Conservation (phyloP, 2,888 invertebrate genomes). For the Coenonympha glycerion region DNA sequence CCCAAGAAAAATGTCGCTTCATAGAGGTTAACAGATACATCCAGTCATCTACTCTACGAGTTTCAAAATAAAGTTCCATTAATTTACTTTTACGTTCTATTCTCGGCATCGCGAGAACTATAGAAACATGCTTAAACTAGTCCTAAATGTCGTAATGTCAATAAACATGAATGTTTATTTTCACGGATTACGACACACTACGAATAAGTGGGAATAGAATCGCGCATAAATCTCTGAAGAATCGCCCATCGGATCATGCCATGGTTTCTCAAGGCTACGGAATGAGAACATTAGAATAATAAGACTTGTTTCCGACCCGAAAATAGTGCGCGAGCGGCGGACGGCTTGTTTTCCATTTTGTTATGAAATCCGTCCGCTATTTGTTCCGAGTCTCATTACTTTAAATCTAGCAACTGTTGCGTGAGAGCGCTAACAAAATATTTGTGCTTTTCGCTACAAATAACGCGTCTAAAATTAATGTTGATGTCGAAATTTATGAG, state of each 20-base stretch:
- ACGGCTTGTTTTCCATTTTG: slow-evolving; percentile 26
- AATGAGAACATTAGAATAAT: slow-evolving; percentile 54
- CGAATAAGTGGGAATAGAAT: slow-evolving; percentile 44
- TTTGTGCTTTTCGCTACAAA: not conserved
- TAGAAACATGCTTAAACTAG: slow-evolving; percentile 46
- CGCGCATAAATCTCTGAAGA: slow-evolving; percentile 60
- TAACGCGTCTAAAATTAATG: not conserved
- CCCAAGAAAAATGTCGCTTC: too few relatives aligned
- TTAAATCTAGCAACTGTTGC: not conserved
- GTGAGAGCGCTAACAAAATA: not conserved
- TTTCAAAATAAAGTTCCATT: slow-evolving; percentile 66
- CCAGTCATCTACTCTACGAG: slow-evolving; percentile 33
- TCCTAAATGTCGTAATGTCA: slow-evolving; percentile 69
- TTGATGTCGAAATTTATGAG: not conserved
- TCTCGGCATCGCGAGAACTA: slow-evolving; percentile 47
- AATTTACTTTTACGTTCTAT: slow-evolving; percentile 59
- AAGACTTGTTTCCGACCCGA: slow-evolving; percentile 53
- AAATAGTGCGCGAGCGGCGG: slow-evolving; percentile 44
- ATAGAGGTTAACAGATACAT: slow-evolving; percentile 40
- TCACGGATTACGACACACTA: slow-evolving; percentile 66
- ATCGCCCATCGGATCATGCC: slow-evolving; percentile 53
- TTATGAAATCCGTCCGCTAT: slow-evolving; percentile 35
- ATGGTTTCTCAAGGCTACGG: slow-evolving; percentile 55
- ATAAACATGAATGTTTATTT: slow-evolving; percentile 73
- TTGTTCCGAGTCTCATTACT: slow-evolving; percentile 4